These are phyloP conservation scores for Balaeniceps rex DNA, from an alignment of 2,113 vertebrate genomes.

Conservation along the genomic window DNA sequence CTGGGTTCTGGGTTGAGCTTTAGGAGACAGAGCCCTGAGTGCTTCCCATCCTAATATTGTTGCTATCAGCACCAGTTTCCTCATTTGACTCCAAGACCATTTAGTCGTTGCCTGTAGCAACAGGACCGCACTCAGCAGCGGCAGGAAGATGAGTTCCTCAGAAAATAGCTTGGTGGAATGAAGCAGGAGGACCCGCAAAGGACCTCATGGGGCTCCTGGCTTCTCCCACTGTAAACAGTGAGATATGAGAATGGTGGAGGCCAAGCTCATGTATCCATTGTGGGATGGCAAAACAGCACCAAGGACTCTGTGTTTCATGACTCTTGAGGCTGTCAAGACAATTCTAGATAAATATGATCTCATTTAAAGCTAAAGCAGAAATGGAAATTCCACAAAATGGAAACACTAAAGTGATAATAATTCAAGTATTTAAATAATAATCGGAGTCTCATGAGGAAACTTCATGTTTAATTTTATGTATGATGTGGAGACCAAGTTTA, in stretches of 20 bases:
- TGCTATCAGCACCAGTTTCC: background rate
- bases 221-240: background rate
- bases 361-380: background rate
- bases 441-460: background rate
- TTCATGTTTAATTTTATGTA: conserved; percentile 52
- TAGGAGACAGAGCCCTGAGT: background rate
- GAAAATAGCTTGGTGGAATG: background rate
- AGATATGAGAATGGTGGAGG: fast-evolving
- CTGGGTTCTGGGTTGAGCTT: background rate
- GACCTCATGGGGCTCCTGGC: background rate
- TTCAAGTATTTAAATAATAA: conserved; percentile 27
- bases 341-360: background rate
- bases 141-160: fast-evolving
- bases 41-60: background rate
- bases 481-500: conserved; percentile 6
- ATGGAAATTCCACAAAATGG: background rate
- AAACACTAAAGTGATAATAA: background rate
- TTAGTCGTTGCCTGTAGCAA: background rate
- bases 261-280: background rate
- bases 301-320: background rate
- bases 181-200: background rate
- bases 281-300: background rate
- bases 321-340: background rate
- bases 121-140: background rate
- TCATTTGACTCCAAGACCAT: background rate